These are phyloP conservation scores for Tychaedon coryphoeus DNA, from an alignment of 2,113 vertebrate species.

Conservation along the genomic window DNA sequence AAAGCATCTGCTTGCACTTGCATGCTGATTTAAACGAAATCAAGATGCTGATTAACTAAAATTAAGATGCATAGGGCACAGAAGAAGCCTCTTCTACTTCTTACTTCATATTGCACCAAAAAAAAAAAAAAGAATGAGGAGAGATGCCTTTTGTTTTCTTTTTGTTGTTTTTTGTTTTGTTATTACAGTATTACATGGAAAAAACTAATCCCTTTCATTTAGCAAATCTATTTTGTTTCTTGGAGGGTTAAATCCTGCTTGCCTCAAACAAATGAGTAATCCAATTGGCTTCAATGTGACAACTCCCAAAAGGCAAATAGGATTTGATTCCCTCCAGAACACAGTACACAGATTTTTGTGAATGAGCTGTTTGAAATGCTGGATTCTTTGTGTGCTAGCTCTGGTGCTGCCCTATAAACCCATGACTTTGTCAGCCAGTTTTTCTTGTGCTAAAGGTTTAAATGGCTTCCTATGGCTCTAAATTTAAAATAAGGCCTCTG, in stretches of 20 bases:
- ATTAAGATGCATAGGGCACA: not conserved
- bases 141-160: not conserved
- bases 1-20: not conserved
- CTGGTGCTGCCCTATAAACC: not conserved
- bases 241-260: slow-evolving; percentile 42
- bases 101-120: not conserved
- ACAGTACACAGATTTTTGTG: slow-evolving; percentile 36
- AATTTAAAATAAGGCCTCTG: not conserved
- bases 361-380: slow-evolving; percentile 18
- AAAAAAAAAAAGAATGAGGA: not conserved
- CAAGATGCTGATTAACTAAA: not conserved
- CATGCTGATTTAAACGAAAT: not conserved
- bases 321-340: slow-evolving; percentile 28
- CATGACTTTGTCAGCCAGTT: not conserved
- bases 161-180: not conserved
- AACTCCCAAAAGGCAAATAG: slow-evolving; percentile 60
- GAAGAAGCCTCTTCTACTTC: not conserved
- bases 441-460: not conserved
- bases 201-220: slow-evolving; percentile 28
- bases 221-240: slow-evolving; percentile 51
- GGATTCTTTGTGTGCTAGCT: not conserved
- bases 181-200: not conserved
- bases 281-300: slow-evolving; percentile 54
- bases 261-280: slow-evolving; percentile 48
- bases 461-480: not conserved